Base-by-base conservation (phyloP, 1,140 invertebrate species). In the Coboldia fuscipes region DNA sequence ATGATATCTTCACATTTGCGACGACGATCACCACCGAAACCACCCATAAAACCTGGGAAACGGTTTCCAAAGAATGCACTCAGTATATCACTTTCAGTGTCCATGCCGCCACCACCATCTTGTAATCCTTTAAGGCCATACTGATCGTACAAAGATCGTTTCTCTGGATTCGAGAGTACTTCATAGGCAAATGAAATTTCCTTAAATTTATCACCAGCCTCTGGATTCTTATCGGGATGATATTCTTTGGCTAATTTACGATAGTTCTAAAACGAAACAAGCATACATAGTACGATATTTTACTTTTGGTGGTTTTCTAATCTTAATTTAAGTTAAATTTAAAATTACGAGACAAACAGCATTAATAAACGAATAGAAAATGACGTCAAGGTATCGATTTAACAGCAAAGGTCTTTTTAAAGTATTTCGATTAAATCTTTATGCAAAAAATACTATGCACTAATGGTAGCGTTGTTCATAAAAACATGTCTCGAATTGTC, bases 141-240 rank as follows among this genome's bases (percentile, higher is more conserved):
- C 42, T 65, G 65, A 51, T 85, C 79, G 51, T 85, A 85, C 22
- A 66, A 53, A 44, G 67, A 56, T 33, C 70, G 49, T 55, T 70
- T 70, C 40, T 66, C 65, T 8, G 65, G 57, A 50, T 68, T 65
- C 5, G 30, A 32, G 10, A 32, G 30, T 21, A 85, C 68, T 59
- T 88, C 82, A 51, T 88, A 84, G 4, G 82, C 83, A 52, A 75
- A 82, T 36, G 78, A 80, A 43, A 86, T 86, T 62, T 86, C 80
- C 51, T 86, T 88, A 47, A 88, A 85, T 58, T 74, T 77, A 41
- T 84, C 79, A 29, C 75, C 81, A 36, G 76, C 72, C 40, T 72
- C 70, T 3, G 68, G 68, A 56, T 86, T 86, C 50, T 85, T 86
- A 45, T 86, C 82, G 15, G 82, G 82, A 60, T 86, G 82, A 52